These are phyloP conservation scores for Crambe crambe DNA, from an alignment of 37 sponge, comb jelly and placozoan genomes.

Conservation along the genomic window DNA sequence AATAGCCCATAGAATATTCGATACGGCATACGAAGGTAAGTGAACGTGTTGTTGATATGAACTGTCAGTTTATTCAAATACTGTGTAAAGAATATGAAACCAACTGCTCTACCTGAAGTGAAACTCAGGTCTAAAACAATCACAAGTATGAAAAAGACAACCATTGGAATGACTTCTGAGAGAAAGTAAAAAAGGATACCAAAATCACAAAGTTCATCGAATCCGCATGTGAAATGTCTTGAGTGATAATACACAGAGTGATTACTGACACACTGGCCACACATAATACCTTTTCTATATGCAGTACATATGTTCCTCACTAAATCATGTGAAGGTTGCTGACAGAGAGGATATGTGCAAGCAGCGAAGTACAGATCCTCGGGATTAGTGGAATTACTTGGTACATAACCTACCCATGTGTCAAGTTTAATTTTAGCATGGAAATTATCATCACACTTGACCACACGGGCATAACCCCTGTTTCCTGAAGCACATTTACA, in stretches of 20 bases:
- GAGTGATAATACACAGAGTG: slow-evolving; percentile 44
- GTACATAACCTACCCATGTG: not conserved
- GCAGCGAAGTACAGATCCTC: not conserved
- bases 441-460: not conserved
- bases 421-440: not conserved
- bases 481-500: not conserved
- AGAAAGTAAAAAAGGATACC: slow-evolving; percentile 37
- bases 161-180: slow-evolving; percentile 49
- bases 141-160: slow-evolving; percentile 19
- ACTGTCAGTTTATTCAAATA: slow-evolving; percentile 11
- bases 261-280: slow-evolving; percentile 30
- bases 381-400: not conserved
- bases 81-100: slow-evolving; percentile 56
- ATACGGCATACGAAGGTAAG: not conserved
- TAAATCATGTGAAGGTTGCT: not conserved
- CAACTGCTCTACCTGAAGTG: slow-evolving; percentile 36
- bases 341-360: not conserved
- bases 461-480: not conserved
- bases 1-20: slow-evolving; percentile 40
- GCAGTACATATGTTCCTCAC: slow-evolving; percentile 6
- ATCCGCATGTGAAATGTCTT: slow-evolving; percentile 12
- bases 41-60: not conserved
- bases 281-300: slow-evolving; percentile 29
- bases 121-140: slow-evolving; percentile 43
- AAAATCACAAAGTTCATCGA: not conserved